Percentiles rank a stretch among this genome's conserved stretches.
Evolutionary conservation across 2,888 invertebrate genomes (phyloP).

Genomic region (Rhyacophila evoluta): DNA sequence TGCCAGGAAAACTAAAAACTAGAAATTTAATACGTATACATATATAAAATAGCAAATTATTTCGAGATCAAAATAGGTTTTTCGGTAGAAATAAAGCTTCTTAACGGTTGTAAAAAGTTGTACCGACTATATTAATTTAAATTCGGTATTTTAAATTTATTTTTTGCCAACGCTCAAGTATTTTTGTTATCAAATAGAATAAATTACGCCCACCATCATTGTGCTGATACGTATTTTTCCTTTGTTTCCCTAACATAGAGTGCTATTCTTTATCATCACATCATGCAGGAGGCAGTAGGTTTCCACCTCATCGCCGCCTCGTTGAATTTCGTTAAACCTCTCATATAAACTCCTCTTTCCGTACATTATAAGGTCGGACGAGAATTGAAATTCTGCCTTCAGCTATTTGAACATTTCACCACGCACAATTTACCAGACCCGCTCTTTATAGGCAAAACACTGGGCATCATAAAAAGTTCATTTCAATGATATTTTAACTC

Average conservation of each 20-base stretch:
- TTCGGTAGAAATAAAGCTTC: no score
- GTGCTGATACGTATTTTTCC: neutral
- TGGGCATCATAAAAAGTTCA: neutral
- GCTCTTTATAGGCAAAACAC: neutral
- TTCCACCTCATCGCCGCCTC: constrained; percentile 3
- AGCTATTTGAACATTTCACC: constrained; percentile 3
- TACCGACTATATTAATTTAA: no score
- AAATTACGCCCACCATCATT: neutral
- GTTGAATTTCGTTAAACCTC: constrained; percentile 24
- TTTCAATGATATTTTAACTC: neutral
- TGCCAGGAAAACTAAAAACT: no score
- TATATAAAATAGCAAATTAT: no score
- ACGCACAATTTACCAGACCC: constrained; percentile 21
- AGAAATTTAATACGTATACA: no score
- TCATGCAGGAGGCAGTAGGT: neutral
- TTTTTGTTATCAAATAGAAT: neutral
- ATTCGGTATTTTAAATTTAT: no score
- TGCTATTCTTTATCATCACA: constrained; percentile 13
- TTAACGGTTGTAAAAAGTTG: no score
- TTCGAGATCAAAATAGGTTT: no score
- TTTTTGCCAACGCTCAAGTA: neutral
- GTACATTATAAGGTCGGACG: constrained; percentile 16
- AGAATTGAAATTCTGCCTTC: constrained; percentile 24
- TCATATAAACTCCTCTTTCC: neutral
- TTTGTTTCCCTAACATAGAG: neutral